Conservation (phyloP, 2,888 invertebrate genomes). For the Drosophila engyochracea region DNA sequence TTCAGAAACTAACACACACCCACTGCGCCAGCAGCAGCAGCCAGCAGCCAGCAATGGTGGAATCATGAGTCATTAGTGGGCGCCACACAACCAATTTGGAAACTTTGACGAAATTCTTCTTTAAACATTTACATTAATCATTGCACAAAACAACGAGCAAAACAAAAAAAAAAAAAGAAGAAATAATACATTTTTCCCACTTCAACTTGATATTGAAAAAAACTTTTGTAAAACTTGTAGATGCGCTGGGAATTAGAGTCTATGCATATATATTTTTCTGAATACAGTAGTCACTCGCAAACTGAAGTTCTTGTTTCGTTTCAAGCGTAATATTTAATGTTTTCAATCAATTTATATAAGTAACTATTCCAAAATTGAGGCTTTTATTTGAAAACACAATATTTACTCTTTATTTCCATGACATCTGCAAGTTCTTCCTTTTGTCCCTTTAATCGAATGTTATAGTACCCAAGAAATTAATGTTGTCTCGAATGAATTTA, state of each 20-base stretch:
- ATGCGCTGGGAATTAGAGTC: constrained; percentile 20
- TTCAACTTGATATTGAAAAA: constrained; percentile 17
- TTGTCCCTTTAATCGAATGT: constrained; percentile 29
- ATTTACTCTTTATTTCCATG: constrained; percentile 4
- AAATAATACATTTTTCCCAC: constrained; percentile 3
- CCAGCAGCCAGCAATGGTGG: constrained; percentile 60
- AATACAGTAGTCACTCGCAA: background rate
- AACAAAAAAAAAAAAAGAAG: background rate
- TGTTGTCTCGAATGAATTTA: constrained; percentile 33
- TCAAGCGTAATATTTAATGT: background rate
- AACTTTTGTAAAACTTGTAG: constrained; percentile 54
- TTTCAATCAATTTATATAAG: background rate
- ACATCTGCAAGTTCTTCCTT: constrained; percentile 51
- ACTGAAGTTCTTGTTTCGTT: background rate
- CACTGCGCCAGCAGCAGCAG: constrained; percentile 39
- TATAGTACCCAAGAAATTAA: constrained; percentile 18
- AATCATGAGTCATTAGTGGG: constrained; percentile 65
- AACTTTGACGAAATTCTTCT: constrained; percentile 46
- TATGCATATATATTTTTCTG: background rate
- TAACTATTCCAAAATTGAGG: background rate
- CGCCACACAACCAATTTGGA: constrained; percentile 42
- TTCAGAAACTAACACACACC: constrained; percentile 73
- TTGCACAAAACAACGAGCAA: constrained; percentile 30
- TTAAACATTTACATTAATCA: constrained; percentile 54
- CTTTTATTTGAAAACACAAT: background rate